These are phyloP conservation scores for Volucella inflata DNA, from an alignment of 2,888 invertebrate species.

Conservation along the genomic window DNA sequence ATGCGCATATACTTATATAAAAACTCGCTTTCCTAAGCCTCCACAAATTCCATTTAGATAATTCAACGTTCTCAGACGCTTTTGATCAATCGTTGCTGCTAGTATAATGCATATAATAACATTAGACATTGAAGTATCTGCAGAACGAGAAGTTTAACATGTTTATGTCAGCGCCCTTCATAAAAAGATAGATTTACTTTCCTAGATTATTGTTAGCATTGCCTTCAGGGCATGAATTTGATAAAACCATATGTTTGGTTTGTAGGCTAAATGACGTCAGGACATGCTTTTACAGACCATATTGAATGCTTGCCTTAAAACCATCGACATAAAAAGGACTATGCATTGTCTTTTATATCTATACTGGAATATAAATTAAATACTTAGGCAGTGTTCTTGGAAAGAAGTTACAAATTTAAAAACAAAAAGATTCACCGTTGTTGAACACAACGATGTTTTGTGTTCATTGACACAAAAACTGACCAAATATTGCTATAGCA, in stretches of 20 bases:
- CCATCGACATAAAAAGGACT: neutral
- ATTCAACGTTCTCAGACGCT: slow-evolving; percentile 35
- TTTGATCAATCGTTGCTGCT: slow-evolving; percentile 55
- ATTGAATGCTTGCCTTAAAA: slow-evolving; percentile 17
- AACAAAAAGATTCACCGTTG: too few species aligned
- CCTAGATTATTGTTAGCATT: slow-evolving; percentile 25
- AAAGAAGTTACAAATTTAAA: too few species aligned
- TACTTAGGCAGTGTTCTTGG: too few species aligned
- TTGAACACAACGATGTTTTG: neutral
- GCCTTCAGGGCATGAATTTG: neutral
- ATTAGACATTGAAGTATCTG: slow-evolving; percentile 16
- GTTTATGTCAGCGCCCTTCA: neutral
- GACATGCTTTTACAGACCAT: slow-evolving; percentile 33
- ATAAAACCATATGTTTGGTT: slow-evolving; percentile 56
- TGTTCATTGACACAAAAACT: neutral
- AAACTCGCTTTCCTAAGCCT: slow-evolving; percentile 23
- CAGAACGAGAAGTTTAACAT: slow-evolving; percentile 8
- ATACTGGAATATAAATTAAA: too few species aligned
- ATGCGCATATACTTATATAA: neutral
- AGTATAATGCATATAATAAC: slow-evolving; percentile 53
- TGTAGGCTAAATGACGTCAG: slow-evolving; percentile 57
- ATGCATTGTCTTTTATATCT: too few species aligned
- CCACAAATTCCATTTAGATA: slow-evolving; percentile 20
- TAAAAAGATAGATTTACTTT: neutral
- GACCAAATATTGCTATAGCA: neutral